These are phyloP conservation scores for Eilema sororculum DNA, from an alignment of 2,888 invertebrate species.

Conservation along the genomic window DNA sequence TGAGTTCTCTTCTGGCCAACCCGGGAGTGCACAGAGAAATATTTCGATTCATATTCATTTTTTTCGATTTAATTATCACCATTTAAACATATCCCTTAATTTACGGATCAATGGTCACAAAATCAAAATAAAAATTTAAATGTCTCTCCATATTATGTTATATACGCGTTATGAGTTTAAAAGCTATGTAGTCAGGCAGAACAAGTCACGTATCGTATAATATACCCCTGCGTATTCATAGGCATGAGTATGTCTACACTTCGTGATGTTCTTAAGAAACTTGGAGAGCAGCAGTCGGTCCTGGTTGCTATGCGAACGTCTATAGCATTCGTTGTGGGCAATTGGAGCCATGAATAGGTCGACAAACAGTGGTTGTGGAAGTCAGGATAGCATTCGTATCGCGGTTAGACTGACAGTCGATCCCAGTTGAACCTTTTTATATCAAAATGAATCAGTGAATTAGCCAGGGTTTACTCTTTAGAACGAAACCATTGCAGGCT, in stretches of 20 bases:
- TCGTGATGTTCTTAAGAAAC: background rate
- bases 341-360: background rate
- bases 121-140: background rate
- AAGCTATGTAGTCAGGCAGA: background rate
- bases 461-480: too few relatives aligned
- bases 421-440: too few relatives aligned
- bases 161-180: background rate
- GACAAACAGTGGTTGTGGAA: background rate
- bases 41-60: too few relatives aligned
- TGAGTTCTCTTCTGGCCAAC: too few relatives aligned
- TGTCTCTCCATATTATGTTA: background rate
- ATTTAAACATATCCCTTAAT: background rate
- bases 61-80: too few relatives aligned
- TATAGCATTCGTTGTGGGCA: background rate
- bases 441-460: too few relatives aligned
- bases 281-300: background rate
- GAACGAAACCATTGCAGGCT: too few relatives aligned
- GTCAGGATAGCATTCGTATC: too few relatives aligned
- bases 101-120: background rate
- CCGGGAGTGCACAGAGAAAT: too few relatives aligned
- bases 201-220: background rate
- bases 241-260: background rate
- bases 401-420: too few relatives aligned
- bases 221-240: background rate
- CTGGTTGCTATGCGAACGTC: background rate